These are phyloP conservation scores for Pristionchus mayeri DNA, from an alignment of 2,888 invertebrate species.

Conservation along the genomic window DNA sequence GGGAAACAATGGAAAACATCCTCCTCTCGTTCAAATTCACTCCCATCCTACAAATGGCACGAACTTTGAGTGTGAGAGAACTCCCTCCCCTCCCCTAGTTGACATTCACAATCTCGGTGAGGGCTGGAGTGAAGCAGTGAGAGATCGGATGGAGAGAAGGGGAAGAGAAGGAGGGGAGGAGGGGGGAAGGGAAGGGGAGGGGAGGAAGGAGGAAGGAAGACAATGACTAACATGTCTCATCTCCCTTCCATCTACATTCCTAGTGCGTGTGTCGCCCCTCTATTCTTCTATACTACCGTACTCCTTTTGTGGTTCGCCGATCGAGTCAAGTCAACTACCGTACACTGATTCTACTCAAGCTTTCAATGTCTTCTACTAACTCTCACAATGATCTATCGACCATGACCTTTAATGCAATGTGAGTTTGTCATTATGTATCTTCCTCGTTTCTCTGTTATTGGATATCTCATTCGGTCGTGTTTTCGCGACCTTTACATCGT, in stretches of 20 bases:
- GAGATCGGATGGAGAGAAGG: slow-evolving; percentile 11
- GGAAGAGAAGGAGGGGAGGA: background rate
- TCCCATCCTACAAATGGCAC: slow-evolving; percentile 45
- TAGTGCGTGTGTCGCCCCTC: background rate
- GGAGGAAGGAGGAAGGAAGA: background rate
- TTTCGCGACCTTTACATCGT: slow-evolving; percentile 31
- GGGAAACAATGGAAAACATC: background rate
- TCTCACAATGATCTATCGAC: background rate
- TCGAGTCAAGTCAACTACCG: background rate
- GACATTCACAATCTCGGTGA: slow-evolving; percentile 28
- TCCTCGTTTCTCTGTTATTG: slow-evolving; percentile 18
- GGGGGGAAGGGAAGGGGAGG: background rate
- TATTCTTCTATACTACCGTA: slow-evolving; percentile 37
- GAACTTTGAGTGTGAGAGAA: slow-evolving; percentile 18
- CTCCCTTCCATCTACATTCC: slow-evolving; percentile 27
- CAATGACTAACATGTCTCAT: slow-evolving; percentile 40
- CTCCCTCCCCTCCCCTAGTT: background rate
- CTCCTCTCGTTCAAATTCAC: background rate
- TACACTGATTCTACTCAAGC: background rate
- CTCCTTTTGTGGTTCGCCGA: background rate
- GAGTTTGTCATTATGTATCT: slow-evolving; percentile 2
- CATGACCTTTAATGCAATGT: slow-evolving; percentile 26
- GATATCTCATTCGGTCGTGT: background rate
- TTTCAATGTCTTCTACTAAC: background rate
- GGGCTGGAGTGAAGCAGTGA: slow-evolving; percentile 32